Percentiles rank a stretch among this genome's conserved stretches.
Evolutionary conservation across 2,888 invertebrate species (phyloP).

Genomic region (Chirona hameri): DNA sequence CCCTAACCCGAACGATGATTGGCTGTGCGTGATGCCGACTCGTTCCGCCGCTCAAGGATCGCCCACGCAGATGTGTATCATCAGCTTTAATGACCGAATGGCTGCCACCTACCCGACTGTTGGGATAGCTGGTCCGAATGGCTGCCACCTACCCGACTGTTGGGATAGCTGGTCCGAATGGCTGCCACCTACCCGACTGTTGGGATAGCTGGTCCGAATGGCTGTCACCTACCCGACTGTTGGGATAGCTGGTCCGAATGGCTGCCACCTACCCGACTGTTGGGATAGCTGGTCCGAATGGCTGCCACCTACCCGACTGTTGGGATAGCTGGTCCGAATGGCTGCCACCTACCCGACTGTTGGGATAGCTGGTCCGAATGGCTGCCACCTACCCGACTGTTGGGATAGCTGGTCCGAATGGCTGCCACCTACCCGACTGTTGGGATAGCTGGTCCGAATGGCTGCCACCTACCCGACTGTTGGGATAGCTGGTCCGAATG

Average conservation of each 20-base stretch:
- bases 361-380: neutral
- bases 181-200: neutral
- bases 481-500: neutral
- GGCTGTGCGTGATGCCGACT: neutral
- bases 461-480: neutral
- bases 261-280: neutral
- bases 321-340: neutral
- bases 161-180: neutral
- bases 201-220: neutral
- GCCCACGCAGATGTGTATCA: constrained; percentile 1
- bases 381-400: neutral
- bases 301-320: neutral
- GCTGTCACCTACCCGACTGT: neutral
- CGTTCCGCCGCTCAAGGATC: neutral
- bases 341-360: neutral
- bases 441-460: neutral
- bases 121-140: neutral
- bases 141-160: neutral
- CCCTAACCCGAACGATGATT: neutral
- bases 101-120: neutral
- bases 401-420: neutral
- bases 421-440: neutral
- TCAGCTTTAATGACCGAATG: neutral
- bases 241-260: neutral
- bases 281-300: neutral